These are phyloP conservation scores for Pelochelys cantorii DNA, from an alignment of 2,797 vertebrate genomes.

Conservation along the genomic window DNA sequence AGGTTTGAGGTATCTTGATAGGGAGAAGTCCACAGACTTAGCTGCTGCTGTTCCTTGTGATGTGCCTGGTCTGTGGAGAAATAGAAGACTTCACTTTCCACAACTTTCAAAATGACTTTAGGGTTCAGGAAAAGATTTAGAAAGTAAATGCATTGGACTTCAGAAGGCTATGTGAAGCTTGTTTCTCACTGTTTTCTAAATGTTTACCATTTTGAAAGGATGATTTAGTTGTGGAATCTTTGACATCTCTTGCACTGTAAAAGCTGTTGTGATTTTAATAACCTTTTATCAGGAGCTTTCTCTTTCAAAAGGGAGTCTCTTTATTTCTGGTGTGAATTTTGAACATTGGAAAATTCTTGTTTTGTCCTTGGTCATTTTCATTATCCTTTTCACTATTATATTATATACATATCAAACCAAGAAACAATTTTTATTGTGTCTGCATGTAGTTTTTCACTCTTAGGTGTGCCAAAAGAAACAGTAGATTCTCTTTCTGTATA, in stretches of 20 bases:
- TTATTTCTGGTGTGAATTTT: background rate
- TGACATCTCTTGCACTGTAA: background rate
- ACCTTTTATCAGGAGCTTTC: background rate
- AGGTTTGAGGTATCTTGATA: background rate
- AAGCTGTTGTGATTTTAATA: background rate
- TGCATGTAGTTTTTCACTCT: background rate
- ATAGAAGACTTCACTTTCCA: background rate
- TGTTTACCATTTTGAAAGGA: background rate
- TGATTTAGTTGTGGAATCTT: background rate
- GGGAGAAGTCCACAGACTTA: background rate
- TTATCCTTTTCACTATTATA: background rate
- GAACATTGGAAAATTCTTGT: background rate
- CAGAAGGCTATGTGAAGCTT: background rate
- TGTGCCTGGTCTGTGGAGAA: background rate
- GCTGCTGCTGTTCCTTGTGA: background rate
- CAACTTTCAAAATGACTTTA: background rate
- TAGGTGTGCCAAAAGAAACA: background rate
- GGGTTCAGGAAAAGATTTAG: background rate
- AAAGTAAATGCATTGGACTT: background rate
- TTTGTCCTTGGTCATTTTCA: background rate
- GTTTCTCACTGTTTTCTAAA: background rate
- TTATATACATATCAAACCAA: background rate
- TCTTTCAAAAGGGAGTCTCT: background rate
- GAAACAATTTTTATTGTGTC: background rate
- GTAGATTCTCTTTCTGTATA: background rate